A percentile compares a stretch with the other conserved stretches of the same genome.
These are phyloP conservation scores for Dicentrarchus labrax DNA, from an alignment of 2,113 vertebrate species.

Conservation along the genomic window DNA sequence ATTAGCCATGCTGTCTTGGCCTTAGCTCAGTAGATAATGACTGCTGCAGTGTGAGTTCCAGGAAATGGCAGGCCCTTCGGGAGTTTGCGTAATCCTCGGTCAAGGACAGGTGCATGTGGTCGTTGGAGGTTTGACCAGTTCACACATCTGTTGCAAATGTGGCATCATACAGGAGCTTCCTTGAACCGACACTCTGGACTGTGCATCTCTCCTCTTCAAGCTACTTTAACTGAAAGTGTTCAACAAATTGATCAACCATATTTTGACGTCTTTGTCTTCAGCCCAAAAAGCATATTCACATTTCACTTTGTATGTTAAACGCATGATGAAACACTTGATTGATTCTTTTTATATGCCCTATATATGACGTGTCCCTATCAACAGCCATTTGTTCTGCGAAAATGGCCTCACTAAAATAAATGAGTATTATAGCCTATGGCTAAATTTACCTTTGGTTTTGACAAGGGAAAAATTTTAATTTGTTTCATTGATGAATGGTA, in stretches of 20 bases:
- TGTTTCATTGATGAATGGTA: background rate
- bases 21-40: conserved; percentile 31
- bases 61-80: background rate
- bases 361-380: too few relatives aligned
- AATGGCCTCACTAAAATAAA: background rate
- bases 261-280: background rate
- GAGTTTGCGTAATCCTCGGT: conserved; percentile 22
- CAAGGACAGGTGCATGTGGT: conserved; percentile 23
- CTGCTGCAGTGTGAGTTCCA: conserved; percentile 19
- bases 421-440: background rate
- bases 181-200: background rate
- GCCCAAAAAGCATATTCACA: background rate
- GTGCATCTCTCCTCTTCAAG: background rate
- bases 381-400: background rate
- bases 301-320: background rate
- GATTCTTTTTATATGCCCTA: too few relatives aligned
- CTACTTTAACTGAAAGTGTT: background rate
- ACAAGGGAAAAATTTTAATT: too few relatives aligned
- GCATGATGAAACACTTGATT: background rate
- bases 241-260: background rate
- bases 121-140: conserved; percentile 20
- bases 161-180: conserved; percentile 4
- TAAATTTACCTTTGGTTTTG: background rate
- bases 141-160: conserved; percentile 13
- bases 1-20: conserved; percentile 38